These are phyloP conservation scores for Microcebus lehilahytsara DNA, from an alignment of 2,113 vertebrate genomes.

Conservation along the genomic window DNA sequence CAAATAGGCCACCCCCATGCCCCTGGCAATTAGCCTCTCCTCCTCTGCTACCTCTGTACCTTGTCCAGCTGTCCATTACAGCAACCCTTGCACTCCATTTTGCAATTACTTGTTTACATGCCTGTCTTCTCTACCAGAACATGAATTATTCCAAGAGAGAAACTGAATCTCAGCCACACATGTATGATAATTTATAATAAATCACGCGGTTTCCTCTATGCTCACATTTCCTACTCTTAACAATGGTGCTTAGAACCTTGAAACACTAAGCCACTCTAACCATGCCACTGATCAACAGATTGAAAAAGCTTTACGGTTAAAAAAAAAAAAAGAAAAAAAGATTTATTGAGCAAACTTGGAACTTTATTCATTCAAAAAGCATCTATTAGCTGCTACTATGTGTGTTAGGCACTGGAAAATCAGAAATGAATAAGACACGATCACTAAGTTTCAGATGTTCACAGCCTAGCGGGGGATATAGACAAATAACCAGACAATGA, in stretches of 20 bases:
- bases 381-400: neutral
- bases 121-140: neutral
- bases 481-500: neutral
- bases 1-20: too few species aligned
- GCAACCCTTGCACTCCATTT: neutral
- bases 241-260: neutral
- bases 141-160: neutral
- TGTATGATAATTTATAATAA: neutral
- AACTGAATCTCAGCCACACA: neutral
- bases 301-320: neutral
- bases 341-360: neutral
- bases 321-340: neutral
- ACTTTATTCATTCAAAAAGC: slow-evolving; percentile 10
- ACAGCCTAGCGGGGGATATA: neutral
- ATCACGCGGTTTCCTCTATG: neutral
- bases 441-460: neutral
- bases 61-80: neutral
- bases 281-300: neutral
- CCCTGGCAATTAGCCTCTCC: neutral
- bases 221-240: neutral
- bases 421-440: neutral
- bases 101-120: neutral
- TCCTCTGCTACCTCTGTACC: neutral
- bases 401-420: neutral
- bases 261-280: neutral